These are phyloP conservation scores for Luffia ferchaultella DNA, from an alignment of 2,888 invertebrate genomes.

Conservation along the genomic window DNA sequence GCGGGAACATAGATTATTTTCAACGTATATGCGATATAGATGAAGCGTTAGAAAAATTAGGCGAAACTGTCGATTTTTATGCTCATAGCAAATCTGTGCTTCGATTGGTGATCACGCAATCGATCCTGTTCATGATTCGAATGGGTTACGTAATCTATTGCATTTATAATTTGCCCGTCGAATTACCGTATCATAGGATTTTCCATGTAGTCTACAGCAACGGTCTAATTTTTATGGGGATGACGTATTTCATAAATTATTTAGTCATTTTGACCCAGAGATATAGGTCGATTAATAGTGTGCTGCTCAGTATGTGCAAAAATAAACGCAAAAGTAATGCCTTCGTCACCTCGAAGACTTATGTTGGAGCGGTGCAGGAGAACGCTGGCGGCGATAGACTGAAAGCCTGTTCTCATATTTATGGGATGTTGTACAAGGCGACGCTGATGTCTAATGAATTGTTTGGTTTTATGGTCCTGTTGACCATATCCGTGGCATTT, in stretches of 20 bases:
- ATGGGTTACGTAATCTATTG: constrained; percentile 27
- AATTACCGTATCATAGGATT: constrained; percentile 29
- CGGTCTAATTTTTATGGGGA: constrained; percentile 24
- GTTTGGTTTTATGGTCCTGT: constrained; percentile 28
- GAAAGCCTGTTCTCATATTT: constrained; percentile 30
- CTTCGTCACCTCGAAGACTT: constrained; percentile 23
- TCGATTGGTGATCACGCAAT: constrained; percentile 20
- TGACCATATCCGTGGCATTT: constrained; percentile 26
- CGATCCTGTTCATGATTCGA: constrained; percentile 22
- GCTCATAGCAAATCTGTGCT: constrained; percentile 21
- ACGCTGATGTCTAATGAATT: constrained; percentile 21
- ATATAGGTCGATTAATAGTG: constrained; percentile 30
- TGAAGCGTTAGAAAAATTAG: constrained; percentile 23
- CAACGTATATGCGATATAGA: constrained; percentile 30
- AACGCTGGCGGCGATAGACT: constrained; percentile 30
- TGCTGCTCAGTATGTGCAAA: constrained; percentile 25
- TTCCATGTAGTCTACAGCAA: constrained; percentile 32
- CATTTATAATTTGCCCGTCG: constrained; percentile 19
- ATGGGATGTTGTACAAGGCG: constrained; percentile 28
- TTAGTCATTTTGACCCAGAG: constrained; percentile 25
- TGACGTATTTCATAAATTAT: constrained; percentile 27
- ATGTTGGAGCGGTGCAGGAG: constrained; percentile 22
- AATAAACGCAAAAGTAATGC: constrained; percentile 26
- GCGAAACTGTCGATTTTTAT: constrained; percentile 26
- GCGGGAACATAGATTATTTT: constrained; percentile 20